Percentiles rank a stretch among this genome's conserved stretches.
Conservation (phyloP, 2,888 invertebrate genomes). For the Athalia cordata region DNA sequence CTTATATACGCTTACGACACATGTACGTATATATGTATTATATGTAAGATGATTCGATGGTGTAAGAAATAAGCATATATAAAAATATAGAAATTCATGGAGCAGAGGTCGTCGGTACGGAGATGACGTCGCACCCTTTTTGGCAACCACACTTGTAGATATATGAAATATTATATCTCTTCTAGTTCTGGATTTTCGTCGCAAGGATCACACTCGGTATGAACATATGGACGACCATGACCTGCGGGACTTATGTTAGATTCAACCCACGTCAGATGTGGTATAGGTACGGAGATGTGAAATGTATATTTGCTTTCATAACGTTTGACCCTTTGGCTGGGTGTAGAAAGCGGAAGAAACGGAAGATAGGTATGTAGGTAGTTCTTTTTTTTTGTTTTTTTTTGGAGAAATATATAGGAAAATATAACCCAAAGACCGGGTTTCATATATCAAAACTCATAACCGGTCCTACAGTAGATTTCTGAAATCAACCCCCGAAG, state of each 20-base stretch:
- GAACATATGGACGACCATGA: too few relatives aligned
- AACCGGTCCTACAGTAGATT: background rate
- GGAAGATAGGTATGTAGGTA: background rate
- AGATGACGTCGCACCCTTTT: background rate
- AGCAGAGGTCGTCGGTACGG: background rate
- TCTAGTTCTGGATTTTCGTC: background rate
- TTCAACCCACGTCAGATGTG: conserved; percentile 23
- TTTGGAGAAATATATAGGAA: background rate
- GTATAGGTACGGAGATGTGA: background rate
- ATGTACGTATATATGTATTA: background rate
- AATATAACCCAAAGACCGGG: conserved; percentile 9
- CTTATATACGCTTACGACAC: too few relatives aligned
- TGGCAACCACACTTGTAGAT: too few relatives aligned
- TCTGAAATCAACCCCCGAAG: too few relatives aligned
- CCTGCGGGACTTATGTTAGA: conserved; percentile 6
- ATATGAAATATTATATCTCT: background rate
- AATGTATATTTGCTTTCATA: conserved; percentile 38
- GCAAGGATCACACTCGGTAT: too few relatives aligned
- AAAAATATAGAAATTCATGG: background rate
- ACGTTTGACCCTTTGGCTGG: conserved; percentile 4
- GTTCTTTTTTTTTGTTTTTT: background rate
- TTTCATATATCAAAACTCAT: conserved; percentile 5
- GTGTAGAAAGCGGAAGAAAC: background rate
- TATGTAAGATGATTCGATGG: background rate
- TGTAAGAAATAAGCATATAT: background rate